Percentiles rank a stretch among this genome's conserved stretches.
These are phyloP conservation scores for Atherinosoma microstoma DNA, from an alignment of 2,797 vertebrate genomes.

Conservation along the genomic window DNA sequence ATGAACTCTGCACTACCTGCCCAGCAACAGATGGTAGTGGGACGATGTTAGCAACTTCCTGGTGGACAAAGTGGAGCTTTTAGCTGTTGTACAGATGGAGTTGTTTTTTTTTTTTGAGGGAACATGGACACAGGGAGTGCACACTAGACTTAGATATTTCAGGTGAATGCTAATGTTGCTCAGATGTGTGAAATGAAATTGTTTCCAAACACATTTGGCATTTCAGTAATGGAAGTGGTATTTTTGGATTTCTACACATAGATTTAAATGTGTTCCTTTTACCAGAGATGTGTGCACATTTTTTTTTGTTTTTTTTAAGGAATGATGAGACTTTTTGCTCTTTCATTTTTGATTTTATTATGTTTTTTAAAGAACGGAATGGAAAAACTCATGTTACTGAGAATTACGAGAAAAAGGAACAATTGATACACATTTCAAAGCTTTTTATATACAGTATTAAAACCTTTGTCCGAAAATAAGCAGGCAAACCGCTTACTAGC, in stretches of 20 bases:
- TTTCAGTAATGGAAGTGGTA: constrained; percentile 1
- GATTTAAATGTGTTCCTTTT: constrained; percentile 3
- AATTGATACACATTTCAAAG: background rate
- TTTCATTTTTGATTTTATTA: background rate
- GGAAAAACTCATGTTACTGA: background rate
- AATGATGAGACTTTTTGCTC: background rate
- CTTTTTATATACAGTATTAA: background rate
- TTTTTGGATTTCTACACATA: background rate
- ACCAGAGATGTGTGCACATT: background rate
- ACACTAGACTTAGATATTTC: constrained; percentile 8
- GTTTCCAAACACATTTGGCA: background rate
- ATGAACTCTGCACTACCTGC: constrained; percentile 19
- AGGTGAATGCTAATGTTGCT: background rate
- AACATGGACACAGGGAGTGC: constrained; percentile 5
- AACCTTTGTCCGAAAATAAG: background rate
- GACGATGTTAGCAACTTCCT: constrained; percentile 29
- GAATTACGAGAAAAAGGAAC: background rate
- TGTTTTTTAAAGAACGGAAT: background rate
- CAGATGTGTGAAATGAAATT: constrained; percentile 3
- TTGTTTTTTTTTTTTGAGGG: constrained; percentile 8
- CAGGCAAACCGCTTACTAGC: background rate
- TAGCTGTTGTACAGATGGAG: constrained; percentile 19
- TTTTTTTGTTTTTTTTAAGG: background rate
- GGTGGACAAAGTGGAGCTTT: constrained; percentile 24
- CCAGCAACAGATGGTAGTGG: constrained; percentile 33